phyloP scores from a whole-genome alignment of 2,797 vertebrate genomes.

The Echeneis naucrates region DNA sequence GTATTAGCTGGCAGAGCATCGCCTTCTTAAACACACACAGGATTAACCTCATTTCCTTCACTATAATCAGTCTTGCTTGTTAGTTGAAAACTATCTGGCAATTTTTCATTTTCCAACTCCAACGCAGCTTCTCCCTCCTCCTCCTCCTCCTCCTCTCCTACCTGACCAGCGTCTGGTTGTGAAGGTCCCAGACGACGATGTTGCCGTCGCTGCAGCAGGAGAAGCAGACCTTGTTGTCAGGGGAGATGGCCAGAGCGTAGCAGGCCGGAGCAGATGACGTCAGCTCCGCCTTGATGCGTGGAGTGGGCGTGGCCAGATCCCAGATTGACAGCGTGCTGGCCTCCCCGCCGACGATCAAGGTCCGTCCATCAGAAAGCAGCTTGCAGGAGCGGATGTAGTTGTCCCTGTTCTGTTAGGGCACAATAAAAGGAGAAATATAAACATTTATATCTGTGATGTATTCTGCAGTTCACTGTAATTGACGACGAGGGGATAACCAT shows the following conservation, averaged over 20 bases:
- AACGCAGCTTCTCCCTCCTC: too few relatives aligned
- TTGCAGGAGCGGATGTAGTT: constrained; percentile 85
- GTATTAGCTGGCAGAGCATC: neutral
- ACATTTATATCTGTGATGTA: constrained; percentile 15
- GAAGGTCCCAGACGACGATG: constrained; percentile 83
- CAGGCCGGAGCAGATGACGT: constrained; percentile 81
- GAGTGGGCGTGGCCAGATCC: constrained; percentile 82
- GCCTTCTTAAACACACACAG: neutral
- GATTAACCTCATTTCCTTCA: constrained; percentile 4
- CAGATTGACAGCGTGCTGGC: constrained; percentile 84
- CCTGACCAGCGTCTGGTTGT: constrained; percentile 63
- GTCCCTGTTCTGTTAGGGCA: constrained; percentile 76
- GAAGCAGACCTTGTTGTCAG: constrained; percentile 89
- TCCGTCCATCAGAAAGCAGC: constrained; percentile 81
- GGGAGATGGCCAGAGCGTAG: constrained; percentile 84
- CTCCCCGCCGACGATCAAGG: constrained; percentile 81
- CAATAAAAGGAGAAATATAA: constrained; percentile 3
- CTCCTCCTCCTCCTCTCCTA: too few relatives aligned
- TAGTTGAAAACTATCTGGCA: constrained; percentile 1
- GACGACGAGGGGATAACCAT: constrained; percentile 8
- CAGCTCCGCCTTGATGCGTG: constrained; percentile 83
- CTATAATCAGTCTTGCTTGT: neutral
- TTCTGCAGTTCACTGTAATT: constrained; percentile 8
- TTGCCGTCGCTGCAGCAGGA: constrained; percentile 93
- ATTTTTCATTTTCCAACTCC: constrained; percentile 1